Evolutionary conservation across 1,140 invertebrate genomes (phyloP).

Genomic region (Aphelinus atriplicis): DNA sequence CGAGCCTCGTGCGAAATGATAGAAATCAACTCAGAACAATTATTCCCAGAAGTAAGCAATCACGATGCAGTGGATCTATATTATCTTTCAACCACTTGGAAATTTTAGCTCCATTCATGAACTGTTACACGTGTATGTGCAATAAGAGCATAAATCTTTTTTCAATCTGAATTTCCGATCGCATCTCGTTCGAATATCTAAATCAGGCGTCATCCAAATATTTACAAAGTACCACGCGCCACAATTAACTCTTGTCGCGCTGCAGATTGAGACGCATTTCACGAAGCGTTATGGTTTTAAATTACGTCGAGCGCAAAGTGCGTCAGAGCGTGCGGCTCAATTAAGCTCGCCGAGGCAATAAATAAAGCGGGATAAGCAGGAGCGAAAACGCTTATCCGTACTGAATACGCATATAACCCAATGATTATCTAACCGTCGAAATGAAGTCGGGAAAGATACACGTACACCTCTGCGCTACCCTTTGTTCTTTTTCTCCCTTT

Average conservation of each 20-base stretch:
- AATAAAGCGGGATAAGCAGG: slow-evolving; percentile 24
- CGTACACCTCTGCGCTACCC: slow-evolving; percentile 23
- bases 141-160: too few species aligned
- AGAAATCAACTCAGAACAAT: too few species aligned
- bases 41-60: too few species aligned
- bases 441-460: slow-evolving; percentile 20
- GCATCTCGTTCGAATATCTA: too few species aligned
- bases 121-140: too few species aligned
- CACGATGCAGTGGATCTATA: too few species aligned
- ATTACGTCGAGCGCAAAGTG: neutral
- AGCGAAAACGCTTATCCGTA: slow-evolving; percentile 20
- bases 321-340: slow-evolving; percentile 13
- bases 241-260: neutral
- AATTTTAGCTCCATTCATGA: too few species aligned
- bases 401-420: slow-evolving; percentile 38
- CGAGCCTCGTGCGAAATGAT: too few species aligned
- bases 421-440: slow-evolving; percentile 37
- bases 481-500: neutral
- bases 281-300: slow-evolving; percentile 16
- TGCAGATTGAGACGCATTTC: neutral
- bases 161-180: too few species aligned
- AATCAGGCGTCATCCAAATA: neutral
- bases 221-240: neutral
- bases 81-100: too few species aligned
- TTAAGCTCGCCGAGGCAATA: slow-evolving; percentile 28